These are phyloP conservation scores for Leuciscus idus DNA, from an alignment of 2,113 vertebrate species.

Conservation along the genomic window DNA sequence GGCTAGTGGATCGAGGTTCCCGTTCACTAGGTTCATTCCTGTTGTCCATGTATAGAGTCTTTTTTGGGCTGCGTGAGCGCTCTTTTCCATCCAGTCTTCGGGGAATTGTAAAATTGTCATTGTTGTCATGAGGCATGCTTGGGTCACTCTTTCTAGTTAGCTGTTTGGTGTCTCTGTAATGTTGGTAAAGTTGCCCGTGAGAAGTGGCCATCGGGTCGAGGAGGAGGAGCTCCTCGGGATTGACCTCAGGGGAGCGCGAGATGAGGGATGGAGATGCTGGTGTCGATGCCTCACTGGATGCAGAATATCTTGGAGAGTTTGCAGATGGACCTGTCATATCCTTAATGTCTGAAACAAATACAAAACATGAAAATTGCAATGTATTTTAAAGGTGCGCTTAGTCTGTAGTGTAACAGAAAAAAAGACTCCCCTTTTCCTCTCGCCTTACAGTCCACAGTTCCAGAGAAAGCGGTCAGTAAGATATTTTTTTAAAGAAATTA, in stretches of 20 bases:
- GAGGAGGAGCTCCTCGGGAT: conserved; percentile 76
- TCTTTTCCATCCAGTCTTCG: conserved; percentile 60
- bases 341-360: conserved; percentile 80
- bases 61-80: conserved; percentile 70
- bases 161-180: conserved; percentile 55
- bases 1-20: conserved; percentile 73
- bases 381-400: background rate
- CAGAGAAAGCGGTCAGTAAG: too few species aligned
- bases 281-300: conserved; percentile 81
- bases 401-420: background rate
- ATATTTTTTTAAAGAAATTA: background rate
- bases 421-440: too few species aligned
- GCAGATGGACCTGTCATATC: conserved; percentile 81
- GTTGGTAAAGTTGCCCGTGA: conserved; percentile 58
- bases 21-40: conserved; percentile 46
- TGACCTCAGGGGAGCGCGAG: conserved; percentile 76
- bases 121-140: conserved; percentile 44
- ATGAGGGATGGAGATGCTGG: conserved; percentile 78
- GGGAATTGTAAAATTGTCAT: conserved; percentile 75
- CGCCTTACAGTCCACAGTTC: too few species aligned
- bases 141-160: conserved; percentile 46
- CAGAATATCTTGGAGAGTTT: conserved; percentile 76
- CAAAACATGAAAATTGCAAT: background rate
- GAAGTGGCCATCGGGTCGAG: conserved; percentile 26
- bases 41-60: conserved; percentile 50